These are phyloP conservation scores for Limnephilus auricula DNA, from an alignment of 2,888 invertebrate species.

Conservation along the genomic window DNA sequence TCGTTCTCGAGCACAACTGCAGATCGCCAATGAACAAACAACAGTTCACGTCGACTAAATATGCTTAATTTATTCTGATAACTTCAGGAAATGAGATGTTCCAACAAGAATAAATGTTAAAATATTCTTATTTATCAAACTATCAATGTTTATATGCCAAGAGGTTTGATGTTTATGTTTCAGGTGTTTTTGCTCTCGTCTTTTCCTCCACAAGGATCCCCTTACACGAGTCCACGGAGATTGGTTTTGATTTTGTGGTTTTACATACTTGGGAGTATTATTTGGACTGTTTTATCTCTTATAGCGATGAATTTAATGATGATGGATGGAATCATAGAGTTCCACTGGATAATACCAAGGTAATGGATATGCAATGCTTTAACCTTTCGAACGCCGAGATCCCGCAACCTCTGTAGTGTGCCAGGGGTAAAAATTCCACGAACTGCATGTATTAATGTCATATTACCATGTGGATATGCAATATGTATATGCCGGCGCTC, in stretches of 20 bases:
- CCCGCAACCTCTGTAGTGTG: too few species aligned
- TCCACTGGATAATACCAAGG: conserved; percentile 82
- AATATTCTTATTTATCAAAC: background rate
- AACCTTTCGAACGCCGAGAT: too few species aligned
- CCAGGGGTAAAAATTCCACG: too few species aligned
- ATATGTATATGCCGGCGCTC: too few species aligned
- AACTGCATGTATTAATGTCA: too few species aligned
- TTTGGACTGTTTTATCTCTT: conserved; percentile 85
- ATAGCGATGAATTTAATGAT: conserved; percentile 82
- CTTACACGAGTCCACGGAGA: conserved; percentile 81
- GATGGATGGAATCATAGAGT: conserved; percentile 79
- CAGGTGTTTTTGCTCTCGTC: conserved; percentile 86
- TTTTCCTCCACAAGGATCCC: conserved; percentile 81
- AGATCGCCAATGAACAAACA: too few species aligned
- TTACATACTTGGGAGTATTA: conserved; percentile 82
- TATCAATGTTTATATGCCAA: background rate
- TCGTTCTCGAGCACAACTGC: too few species aligned
- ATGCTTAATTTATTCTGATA: background rate
- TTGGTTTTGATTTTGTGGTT: conserved; percentile 85
- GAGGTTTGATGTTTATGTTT: background rate
- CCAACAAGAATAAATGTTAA: background rate
- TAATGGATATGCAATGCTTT: conserved; percentile 68
- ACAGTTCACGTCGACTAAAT: too few species aligned
- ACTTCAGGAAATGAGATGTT: background rate
- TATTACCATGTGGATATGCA: too few species aligned